Base-by-base conservation (phyloP, 2,113 vertebrate species). In the Charadrius vociferus region DNA sequence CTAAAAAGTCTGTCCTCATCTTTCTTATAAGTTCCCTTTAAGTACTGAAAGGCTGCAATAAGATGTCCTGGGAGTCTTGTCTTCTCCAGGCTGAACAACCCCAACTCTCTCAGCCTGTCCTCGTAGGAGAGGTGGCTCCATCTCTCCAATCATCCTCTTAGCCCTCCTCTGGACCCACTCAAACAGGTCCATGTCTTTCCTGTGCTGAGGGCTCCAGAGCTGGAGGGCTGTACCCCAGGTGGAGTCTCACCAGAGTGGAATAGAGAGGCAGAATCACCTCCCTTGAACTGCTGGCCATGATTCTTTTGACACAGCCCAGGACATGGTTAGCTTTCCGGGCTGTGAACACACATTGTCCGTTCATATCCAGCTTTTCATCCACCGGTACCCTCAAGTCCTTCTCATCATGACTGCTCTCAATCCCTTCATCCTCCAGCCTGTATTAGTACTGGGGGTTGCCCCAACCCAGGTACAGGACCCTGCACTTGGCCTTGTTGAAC, bases 341-440 rank as follows among this genome's bases (percentile, higher is more conserved):
- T 21, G 10, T 2, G 4, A 61, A 9, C 3, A 1, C 45, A 43
- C 14, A 21, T 4, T 61, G 13, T 14, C 0, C 3, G 5, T 2
- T 71, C 36, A 27, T 2, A 2, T 29, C 18, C 17, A 56, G 12
- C 26, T 66, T 79, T 37, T 65, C 27, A 29, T 19, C 32, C 7
- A 20, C 21, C 26, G 9, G 14, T 12, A 67, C 3, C 7, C 15
- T 11, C 7, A 79, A 62, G 10, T 13, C 22, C 26, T 79, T 58
- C 43, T 58, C 3, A 0, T 2, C 37, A 74, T 18, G 11, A 18
- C 43, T 74, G 8, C 32, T 19, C 10, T 72, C 14, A 6, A n/a
- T 21, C 16, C 19, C 16, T 45, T 83, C n/a, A 37, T 7, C 12
- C 27, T 34, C 6, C 5, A 53, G 37, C 15, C 23, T 75, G 9